Evolutionary conservation across 2,113 vertebrate genomes (phyloP).

Genomic region (Carassius auratus): DNA sequence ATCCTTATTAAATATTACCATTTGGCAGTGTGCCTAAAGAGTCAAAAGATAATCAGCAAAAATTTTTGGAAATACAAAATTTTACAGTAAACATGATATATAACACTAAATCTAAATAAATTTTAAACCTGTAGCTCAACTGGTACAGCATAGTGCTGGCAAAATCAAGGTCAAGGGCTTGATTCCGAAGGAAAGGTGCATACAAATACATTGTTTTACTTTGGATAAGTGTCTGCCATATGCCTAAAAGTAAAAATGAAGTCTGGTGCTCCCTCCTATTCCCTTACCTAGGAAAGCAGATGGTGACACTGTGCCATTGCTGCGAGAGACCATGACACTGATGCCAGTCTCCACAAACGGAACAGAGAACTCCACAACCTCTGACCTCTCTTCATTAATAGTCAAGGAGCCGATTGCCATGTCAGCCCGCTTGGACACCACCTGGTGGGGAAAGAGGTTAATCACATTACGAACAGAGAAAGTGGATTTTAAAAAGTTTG

Average conservation of each 20-base stretch:
- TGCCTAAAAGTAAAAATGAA: neutral
- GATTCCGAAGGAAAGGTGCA: neutral
- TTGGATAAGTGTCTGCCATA: neutral
- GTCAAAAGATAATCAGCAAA: neutral
- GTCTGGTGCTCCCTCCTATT: neutral
- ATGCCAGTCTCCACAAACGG: constrained; percentile 92
- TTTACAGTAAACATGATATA: neutral
- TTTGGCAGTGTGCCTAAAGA: neutral
- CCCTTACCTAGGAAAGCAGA: constrained; percentile 86
- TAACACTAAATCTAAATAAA: neutral
- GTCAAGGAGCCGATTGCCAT: constrained; percentile 92
- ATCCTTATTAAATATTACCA: neutral
- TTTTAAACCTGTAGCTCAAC: neutral
- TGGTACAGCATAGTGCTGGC: neutral
- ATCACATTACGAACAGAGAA: constrained; percentile 8
- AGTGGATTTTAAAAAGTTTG: neutral
- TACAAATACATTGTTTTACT: neutral
- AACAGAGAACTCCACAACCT: constrained; percentile 90
- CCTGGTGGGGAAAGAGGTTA: constrained; percentile 68
- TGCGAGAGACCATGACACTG: constrained; percentile 91
- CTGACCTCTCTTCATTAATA: constrained; percentile 88
- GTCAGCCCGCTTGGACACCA: constrained; percentile 86
- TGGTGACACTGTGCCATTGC: constrained; percentile 90
- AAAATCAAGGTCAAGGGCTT: neutral
- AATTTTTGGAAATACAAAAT: neutral